A percentile compares a stretch with the other conserved stretches of the same genome.
phyloP scores from a whole-genome alignment of 30 jellyfish, hydroid and myxozoan species.

The Aurelia aurita region DNA sequence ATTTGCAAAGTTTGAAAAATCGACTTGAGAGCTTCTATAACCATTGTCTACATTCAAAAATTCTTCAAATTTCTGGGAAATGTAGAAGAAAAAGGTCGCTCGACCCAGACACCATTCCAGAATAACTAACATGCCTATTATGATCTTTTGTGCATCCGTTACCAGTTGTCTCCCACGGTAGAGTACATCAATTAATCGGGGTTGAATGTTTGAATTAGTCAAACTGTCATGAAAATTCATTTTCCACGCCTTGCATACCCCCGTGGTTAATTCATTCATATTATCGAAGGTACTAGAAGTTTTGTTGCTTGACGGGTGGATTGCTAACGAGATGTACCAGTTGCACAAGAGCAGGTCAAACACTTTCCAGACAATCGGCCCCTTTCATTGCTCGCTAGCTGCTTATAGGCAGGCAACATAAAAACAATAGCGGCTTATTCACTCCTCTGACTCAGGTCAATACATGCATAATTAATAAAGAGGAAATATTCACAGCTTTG shows the following conservation, averaged over 20 bases:
- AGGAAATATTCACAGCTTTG: constrained; percentile 7
- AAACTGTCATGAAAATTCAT: neutral
- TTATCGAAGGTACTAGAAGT: no score
- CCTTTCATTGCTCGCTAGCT: constrained; percentile 44
- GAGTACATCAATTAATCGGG: neutral
- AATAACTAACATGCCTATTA: no score
- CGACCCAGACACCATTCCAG: no score
- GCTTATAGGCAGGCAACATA: constrained; percentile 46
- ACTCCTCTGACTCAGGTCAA: constrained; percentile 3
- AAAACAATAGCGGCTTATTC: constrained; percentile 53
- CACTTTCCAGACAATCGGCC: constrained; percentile 22
- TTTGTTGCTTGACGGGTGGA: constrained; percentile 15
- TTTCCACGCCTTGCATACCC: neutral
- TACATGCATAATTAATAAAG: constrained; percentile 39
- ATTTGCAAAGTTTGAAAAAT: no score
- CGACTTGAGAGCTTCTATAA: no score
- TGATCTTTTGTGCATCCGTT: neutral
- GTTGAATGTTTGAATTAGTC: neutral
- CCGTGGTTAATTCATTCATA: neutral
- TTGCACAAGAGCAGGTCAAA: constrained; percentile 17
- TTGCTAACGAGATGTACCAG: constrained; percentile 2
- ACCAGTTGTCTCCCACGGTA: neutral
- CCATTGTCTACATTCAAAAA: no score
- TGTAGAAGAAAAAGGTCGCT: no score
- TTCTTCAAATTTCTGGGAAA: no score